These are phyloP conservation scores for Conus canariensis DNA, from an alignment of 2,888 invertebrate genomes.

Conservation along the genomic window DNA sequence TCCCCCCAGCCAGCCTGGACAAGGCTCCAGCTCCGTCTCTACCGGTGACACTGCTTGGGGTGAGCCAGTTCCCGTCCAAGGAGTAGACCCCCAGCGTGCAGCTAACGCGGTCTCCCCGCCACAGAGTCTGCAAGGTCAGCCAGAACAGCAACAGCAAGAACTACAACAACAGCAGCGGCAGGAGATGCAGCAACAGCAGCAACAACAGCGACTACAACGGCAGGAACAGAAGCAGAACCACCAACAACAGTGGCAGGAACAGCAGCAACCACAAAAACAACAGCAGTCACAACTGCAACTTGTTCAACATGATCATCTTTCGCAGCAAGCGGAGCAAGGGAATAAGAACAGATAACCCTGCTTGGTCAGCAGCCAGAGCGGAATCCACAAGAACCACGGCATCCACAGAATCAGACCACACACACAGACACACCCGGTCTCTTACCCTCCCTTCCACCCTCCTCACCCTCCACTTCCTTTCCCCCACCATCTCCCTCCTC, in stretches of 20 bases:
- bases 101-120: not conserved
- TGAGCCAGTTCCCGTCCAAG: not conserved
- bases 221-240: not conserved
- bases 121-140: not conserved
- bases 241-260: not conserved
- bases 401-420: not conserved
- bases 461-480: not conserved
- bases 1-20: not conserved
- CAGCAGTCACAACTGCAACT: not conserved
- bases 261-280: slow-evolving; percentile 1
- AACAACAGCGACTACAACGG: not conserved
- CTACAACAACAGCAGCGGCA: not conserved
- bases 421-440: not conserved
- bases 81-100: not conserved
- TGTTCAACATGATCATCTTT: not conserved
- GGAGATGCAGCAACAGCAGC: slow-evolving; percentile 10
- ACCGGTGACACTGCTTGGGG: not conserved
- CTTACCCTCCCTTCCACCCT: not conserved
- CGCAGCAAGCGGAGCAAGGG: not conserved
- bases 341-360: not conserved
- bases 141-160: slow-evolving; percentile 2
- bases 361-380: not conserved
- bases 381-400: not conserved
- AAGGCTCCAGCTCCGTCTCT: not conserved
- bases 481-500: not conserved